phyloP scores from a whole-genome alignment of 2,113 vertebrate genomes.

The Oophaga pumilio region DNA sequence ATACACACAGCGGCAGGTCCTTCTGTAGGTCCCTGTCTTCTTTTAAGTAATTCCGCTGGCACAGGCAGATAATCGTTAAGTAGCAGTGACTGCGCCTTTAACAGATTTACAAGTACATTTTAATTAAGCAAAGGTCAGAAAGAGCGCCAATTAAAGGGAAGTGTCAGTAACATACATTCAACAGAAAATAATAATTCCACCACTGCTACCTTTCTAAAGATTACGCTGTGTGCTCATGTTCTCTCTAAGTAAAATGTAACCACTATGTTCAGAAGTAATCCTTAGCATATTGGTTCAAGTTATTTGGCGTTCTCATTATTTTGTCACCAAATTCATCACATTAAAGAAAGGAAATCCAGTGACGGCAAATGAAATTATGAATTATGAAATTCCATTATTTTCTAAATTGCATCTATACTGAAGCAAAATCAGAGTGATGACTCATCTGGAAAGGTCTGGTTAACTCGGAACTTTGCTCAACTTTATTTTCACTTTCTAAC shows the following conservation, averaged over 20 bases:
- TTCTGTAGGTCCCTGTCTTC: not conserved
- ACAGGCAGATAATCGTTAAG: slow-evolving; percentile 33
- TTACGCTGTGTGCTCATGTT: not conserved
- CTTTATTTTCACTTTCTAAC: not conserved
- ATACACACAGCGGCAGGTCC: not conserved
- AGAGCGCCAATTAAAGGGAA: slow-evolving; percentile 33
- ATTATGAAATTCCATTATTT: slow-evolving; percentile 31
- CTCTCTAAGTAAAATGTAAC: not conserved
- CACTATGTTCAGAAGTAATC: slow-evolving; percentile 14
- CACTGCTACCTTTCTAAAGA: not conserved
- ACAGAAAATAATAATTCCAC: slow-evolving; percentile 12
- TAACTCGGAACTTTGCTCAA: slow-evolving; percentile 5
- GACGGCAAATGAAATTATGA: slow-evolving; percentile 17
- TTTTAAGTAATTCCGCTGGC: not conserved
- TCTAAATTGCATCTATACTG: slow-evolving; percentile 2
- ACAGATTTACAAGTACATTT: slow-evolving; percentile 40
- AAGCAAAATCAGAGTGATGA: not conserved
- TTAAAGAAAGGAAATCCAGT: not conserved
- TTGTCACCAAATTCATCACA: slow-evolving; percentile 14
- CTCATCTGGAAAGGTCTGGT: slow-evolving; percentile 11
- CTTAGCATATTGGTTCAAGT: not conserved
- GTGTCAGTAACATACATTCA: not conserved
- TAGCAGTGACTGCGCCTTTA: slow-evolving; percentile 11
- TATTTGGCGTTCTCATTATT: slow-evolving; percentile 4
- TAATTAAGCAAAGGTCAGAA: slow-evolving; percentile 40